Evolutionary conservation across 2,888 invertebrate species (phyloP).

Genomic region (Ormyrus rosae): DNA sequence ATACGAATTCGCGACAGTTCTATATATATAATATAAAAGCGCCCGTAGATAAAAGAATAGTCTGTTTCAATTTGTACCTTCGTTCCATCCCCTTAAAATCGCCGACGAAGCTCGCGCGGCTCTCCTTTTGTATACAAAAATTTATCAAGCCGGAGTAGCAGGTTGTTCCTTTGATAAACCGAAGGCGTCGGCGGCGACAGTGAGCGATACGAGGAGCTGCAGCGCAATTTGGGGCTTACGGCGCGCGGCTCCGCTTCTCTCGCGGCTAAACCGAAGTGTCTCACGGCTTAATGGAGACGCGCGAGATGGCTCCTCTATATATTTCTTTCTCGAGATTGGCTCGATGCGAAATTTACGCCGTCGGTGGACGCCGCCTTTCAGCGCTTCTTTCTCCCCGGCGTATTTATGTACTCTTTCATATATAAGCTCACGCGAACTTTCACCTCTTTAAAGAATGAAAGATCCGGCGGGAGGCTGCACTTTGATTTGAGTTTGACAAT

Average conservation of each 20-base stretch:
- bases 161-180: constrained; percentile 59
- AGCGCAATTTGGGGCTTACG: constrained; percentile 58
- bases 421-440: background rate
- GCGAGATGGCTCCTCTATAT: background rate
- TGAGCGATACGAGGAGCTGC: constrained; percentile 65
- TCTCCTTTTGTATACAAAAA: constrained; percentile 36
- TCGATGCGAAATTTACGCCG: constrained; percentile 57
- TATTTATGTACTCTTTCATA: too few species aligned
- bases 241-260: constrained; percentile 52
- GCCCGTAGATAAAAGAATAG: constrained; percentile 1
- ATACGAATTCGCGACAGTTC: too few species aligned
- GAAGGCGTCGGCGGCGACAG: constrained; percentile 61
- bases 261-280: constrained; percentile 55
- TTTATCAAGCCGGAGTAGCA: constrained; percentile 35
- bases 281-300: constrained; percentile 57
- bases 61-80: constrained; percentile 32
- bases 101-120: background rate
- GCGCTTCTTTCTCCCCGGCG: background rate
- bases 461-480: too few species aligned
- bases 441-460: too few species aligned
- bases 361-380: too few species aligned
- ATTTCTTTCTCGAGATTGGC: constrained; percentile 58
- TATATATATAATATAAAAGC: too few species aligned
- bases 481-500: background rate
- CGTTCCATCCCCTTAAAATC: constrained; percentile 10